Evolutionary conservation across 1,140 invertebrate species (phyloP).

Genomic region (Neuroterus valhalla): DNA sequence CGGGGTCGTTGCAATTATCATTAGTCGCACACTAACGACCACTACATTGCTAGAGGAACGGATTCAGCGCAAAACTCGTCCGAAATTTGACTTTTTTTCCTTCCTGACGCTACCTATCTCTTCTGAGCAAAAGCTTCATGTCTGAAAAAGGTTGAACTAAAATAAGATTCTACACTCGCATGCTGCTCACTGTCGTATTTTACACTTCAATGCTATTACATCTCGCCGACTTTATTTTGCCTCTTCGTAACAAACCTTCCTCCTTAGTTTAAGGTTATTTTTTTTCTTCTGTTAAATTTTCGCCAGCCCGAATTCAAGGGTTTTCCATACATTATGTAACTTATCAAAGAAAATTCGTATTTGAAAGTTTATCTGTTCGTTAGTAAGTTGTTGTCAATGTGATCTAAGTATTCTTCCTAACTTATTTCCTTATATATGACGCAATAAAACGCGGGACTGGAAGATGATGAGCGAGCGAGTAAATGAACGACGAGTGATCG

Average conservation of each 20-base stretch:
- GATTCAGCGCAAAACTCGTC: conserved; percentile 37
- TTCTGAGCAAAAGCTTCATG: conserved; percentile 3
- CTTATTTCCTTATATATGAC: too few species aligned
- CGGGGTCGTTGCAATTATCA: conserved; percentile 66
- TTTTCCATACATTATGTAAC: too few species aligned
- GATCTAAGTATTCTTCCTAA: too few species aligned
- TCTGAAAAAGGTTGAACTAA: conserved; percentile 11
- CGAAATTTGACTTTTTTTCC: conserved; percentile 13
- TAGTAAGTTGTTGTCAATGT: too few species aligned
- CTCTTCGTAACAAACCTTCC: conserved; percentile 1
- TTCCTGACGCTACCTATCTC: conserved; percentile 13
- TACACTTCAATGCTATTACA: background rate
- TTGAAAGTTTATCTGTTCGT: too few species aligned
- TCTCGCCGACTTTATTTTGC: background rate
- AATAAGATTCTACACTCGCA: conserved; percentile 16
- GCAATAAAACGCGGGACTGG: too few species aligned
- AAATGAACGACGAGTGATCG: too few species aligned
- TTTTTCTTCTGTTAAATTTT: background rate
- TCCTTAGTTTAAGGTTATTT: background rate
- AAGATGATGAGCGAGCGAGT: too few species aligned
- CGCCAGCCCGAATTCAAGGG: too few species aligned
- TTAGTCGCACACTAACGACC: conserved; percentile 61
- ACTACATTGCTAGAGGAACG: conserved; percentile 48
- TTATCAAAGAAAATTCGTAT: too few species aligned
- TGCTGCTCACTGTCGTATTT: conserved; percentile 24